Base-by-base conservation (phyloP, 2,888 invertebrate genomes). In the Aspidiotus rigidus region DNA sequence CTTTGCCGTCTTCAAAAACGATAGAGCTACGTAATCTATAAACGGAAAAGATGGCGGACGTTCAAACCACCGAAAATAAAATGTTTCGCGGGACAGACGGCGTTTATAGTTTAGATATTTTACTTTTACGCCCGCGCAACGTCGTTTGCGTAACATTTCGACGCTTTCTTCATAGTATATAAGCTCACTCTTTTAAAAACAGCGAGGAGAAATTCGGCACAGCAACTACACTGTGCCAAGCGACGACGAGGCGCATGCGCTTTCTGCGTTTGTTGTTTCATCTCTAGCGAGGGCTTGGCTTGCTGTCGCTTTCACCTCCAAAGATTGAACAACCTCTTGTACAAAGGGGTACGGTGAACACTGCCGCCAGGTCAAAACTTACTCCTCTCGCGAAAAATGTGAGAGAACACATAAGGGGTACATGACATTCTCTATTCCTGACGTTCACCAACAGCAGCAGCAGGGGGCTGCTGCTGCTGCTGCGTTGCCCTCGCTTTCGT, bases 231-330 rank as follows among this genome's bases (percentile, higher is more conserved):
- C 57, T 44, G n/a, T n/a, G n/a, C n/a, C n/a, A n/a, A n/a, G n/a
- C n/a, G 59, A 16, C 28, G 59, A 66, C 13, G 13, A 15, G 53
- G 66, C 66, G 66, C 66, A 66, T 66, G 66, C 66, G 66, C 59
- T 66, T 66, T 66, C 59, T 39, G 42, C 42, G 59, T 66, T 66
- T 66, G 66, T 66, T 66, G 59, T 66, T 66, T 66, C 66, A 66
- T 44, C 59, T 66, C 66, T 66, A 66, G 59, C 66, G 66, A 66
- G 66, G 66, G 66, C 59, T 66, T 66, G 66, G 66, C 66, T 66
- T 64, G 57, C 42, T 64, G 49, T 66, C 66, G 66, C 57, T 66
- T 66, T 49, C 10, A 55, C 9, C 56, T 9, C 56, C 28, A 64
- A 64, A 64, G 64, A 64, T 64, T 28, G 28, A 55, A 56, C 64